Base-by-base conservation (phyloP, 2,888 invertebrate genomes). In the Pandemis cinnamomeana region DNA sequence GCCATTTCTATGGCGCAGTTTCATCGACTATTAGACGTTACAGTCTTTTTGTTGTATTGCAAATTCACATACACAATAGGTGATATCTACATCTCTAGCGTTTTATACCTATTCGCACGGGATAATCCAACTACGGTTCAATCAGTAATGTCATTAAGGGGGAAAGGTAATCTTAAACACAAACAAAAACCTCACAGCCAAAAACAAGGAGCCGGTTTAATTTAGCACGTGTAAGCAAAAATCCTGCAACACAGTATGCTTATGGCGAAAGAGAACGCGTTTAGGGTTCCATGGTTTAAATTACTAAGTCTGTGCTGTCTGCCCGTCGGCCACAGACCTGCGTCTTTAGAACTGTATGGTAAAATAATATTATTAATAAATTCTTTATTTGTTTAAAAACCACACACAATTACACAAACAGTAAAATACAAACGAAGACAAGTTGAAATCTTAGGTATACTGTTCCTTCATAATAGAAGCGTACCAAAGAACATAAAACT, bases 171-270 rank as follows among this genome's bases (percentile, higher is more conserved):
- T 27, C 27, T 58, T 58, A 58, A 58, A 58, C 27, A 58, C 27
- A 64, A 60, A 66, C 7, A 64, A 13, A 60, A 60, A 48, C 13
- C 53, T 44, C n/a, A 15, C 7, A 20, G 42, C 41, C 27, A 20
- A 60, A 60, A 73, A 63, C 63, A 44, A 51, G 15, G 5, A 71
- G 48, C 58, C 55, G 20, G 58, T 27, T 11, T 20, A 58, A 61
- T 53, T 72, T 72, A 72, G 60, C 66, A 74, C 70, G 66, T 66
- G 67, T 71, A 46, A 41, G 60, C 44, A 36, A 68, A 68, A 67
- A 62, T 67, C 53, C 67, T 27, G 72, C 68, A 72, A 69, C 46
- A 46, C 67, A 70, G 60, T 58, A n/a, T 42, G 44, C 42, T 69
- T 55, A 44, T 74, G 70, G 61, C 70, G 74, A 71, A 71, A 71